Evolutionary conservation across 2,113 vertebrate species (phyloP), one percentile per base, ranked within the genome.

Genomic region (Gymnocephalus cernua): DNA sequence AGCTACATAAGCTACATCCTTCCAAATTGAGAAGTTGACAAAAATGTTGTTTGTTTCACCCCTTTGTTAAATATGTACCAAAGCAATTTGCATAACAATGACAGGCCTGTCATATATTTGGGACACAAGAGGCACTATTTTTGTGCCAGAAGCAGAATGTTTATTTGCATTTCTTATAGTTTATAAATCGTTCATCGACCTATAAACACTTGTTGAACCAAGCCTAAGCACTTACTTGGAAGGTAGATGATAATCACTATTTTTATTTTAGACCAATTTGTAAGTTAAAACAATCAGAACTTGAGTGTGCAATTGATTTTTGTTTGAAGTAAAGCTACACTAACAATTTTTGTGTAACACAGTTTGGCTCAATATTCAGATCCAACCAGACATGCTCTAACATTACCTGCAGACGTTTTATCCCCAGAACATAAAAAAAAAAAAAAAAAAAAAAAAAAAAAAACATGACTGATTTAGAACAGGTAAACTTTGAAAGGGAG

Each of bases 251-350:
- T 93, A 86, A 89, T 91, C 85, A 80, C 80, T 64, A 23, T 82
- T 79, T 86, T 74, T 70, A 4, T 82, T 87, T 82, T 68, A 80
- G 59, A 74, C 51, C 29, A 85, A 70, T 80, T 86, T 85, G 10
- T 85, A 77, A 72, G 67, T 79, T 71, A 47, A 87, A 91, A 83
- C 80, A 91, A 92, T 91, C 85, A 83, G 15, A 84, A 72, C 41
- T 68, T 77, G 0, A 85, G 80, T 16, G 86, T 90, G 90, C 81
- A 88, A 88, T 91, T 44, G 41, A 80, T 77, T 82, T 63, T 69
- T 74, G 47, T 80, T 80, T 67, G 73, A 85, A 73, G 63, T 79
- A 78, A 90, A 85, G 23, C 57, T 84, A 89, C 80, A 80, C 72
- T 87, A 83, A 87, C 45, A 58, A 14, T 51, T 68, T 38, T 62